phyloP scores from a whole-genome alignment of 2,797 vertebrate species.

The Karalla daura region DNA sequence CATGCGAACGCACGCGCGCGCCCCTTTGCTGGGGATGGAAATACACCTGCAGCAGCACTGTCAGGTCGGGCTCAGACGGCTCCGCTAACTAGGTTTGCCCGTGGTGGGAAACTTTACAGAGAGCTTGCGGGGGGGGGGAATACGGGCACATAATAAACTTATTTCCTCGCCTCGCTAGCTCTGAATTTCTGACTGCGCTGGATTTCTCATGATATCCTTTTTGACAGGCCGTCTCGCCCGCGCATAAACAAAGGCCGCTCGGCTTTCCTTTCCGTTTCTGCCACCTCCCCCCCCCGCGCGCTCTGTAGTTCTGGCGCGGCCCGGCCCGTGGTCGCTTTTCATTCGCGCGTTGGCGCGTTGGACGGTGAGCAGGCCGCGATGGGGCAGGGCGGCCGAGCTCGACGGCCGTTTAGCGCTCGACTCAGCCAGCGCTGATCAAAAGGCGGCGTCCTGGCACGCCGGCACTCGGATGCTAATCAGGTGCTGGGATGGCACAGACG shows the following conservation, averaged over 20 bases:
- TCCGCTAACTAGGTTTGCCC: slow-evolving; percentile 61
- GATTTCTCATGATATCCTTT: slow-evolving; percentile 17
- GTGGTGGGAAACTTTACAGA: slow-evolving; percentile 41
- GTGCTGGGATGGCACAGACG: slow-evolving; percentile 37
- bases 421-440: slow-evolving; percentile 35
- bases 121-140: slow-evolving; percentile 29
- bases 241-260: slow-evolving; percentile 27
- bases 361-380: slow-evolving; percentile 10
- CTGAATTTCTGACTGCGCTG: slow-evolving; percentile 8
- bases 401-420: slow-evolving; percentile 36
- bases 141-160: slow-evolving; percentile 16
- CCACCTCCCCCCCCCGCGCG: background rate
- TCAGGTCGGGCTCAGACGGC: slow-evolving; percentile 48
- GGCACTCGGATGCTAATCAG: slow-evolving; percentile 34
- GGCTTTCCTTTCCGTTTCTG: background rate
- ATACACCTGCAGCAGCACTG: slow-evolving; percentile 63
- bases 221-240: slow-evolving; percentile 13
- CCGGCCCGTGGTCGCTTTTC: slow-evolving; percentile 2
- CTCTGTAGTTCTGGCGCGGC: background rate
- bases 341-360: background rate
- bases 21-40: slow-evolving; percentile 54
- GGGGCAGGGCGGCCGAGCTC: slow-evolving; percentile 34
- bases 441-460: slow-evolving; percentile 22
- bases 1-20: slow-evolving; percentile 9
- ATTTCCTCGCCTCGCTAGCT: slow-evolving; percentile 26